These are phyloP conservation scores for Holotrichia oblita DNA, from an alignment of 1,140 invertebrate genomes.

Conservation along the genomic window DNA sequence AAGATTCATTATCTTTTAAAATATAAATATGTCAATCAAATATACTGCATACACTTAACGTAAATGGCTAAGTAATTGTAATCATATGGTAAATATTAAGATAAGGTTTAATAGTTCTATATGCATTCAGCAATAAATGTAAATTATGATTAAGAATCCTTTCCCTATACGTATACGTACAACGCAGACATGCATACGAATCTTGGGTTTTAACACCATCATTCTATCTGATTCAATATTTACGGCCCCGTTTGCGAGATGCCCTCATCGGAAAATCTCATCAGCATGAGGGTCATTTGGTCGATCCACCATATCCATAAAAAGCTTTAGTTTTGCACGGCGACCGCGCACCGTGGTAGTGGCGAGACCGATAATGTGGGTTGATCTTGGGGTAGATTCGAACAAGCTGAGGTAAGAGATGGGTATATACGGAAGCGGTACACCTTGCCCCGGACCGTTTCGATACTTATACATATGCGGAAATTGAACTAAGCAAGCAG, in stretches of 20 bases:
- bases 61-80: not conserved
- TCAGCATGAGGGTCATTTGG: conserved; percentile 28
- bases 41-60: no score
- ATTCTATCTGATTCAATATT: conserved; percentile 12
- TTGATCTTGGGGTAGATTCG: not conserved
- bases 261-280: conserved; percentile 18
- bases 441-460: not conserved
- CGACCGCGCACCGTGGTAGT: not conserved
- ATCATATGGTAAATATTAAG: no score
- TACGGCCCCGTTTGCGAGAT: conserved; percentile 1
- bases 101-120: no score
- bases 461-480: not conserved
- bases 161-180: not conserved
- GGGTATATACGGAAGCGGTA: not conserved
- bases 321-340: conserved; percentile 33
- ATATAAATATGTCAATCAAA: no score
- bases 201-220: not conserved
- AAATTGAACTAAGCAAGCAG: not conserved
- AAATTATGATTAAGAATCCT: not conserved
- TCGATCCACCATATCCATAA: conserved; percentile 25
- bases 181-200: not conserved
- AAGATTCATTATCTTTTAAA: no score
- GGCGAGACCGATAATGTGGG: conserved; percentile 8
- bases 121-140: no score
- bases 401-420: not conserved